Base-by-base conservation (phyloP, 2,113 vertebrate genomes). In the Camelus dromedarius region DNA sequence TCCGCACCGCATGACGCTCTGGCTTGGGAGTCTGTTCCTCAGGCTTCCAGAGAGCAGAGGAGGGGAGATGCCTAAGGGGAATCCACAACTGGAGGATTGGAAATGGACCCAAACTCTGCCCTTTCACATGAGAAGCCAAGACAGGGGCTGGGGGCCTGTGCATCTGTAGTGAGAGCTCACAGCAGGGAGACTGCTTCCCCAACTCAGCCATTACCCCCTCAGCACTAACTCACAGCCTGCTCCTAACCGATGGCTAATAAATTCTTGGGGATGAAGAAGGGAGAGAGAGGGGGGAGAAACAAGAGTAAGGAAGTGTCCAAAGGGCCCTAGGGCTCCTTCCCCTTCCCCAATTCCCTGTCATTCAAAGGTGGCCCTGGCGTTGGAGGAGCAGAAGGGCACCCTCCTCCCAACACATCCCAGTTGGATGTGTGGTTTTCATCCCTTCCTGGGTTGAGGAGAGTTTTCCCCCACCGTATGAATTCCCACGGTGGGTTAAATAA, bases 401-500 rank as follows among this genome's bases (percentile, higher is more conserved):
- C 30, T 70, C 24, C 35, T 56, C 30, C 16, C 30, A 18, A 0
- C 26, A 35, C 46, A 70, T 12, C 64, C 32, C 30, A 22, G 2
- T 9, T 20, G 50, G 35, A 28, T 35, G 14, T 15, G 3, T 8
- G 24, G 32, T 83, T 30, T 35, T 15, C 80, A 30, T 10, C 58
- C 38, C 38, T 76, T 18, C 46, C 11, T 13, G 22, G 66, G 35
- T 46, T 1, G 48, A 58, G 30, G 48, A 26, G 50, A 70, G 24
- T 93, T 80, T 60, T 18, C 14, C 48, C 20, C 30, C 42, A 69
- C 67, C 69, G 75, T 4, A 8, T 9, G 70, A 92, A 87, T 77
- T 60, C 92, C 66, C n/a, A 42, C 7, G 5, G 60, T 66, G 94
- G 58, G 58, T 84, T 95, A 80, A 90, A 66, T 72, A 69, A 75